phyloP scores from a whole-genome alignment of 2,888 invertebrate species.

The Ichneumon xanthorius region DNA sequence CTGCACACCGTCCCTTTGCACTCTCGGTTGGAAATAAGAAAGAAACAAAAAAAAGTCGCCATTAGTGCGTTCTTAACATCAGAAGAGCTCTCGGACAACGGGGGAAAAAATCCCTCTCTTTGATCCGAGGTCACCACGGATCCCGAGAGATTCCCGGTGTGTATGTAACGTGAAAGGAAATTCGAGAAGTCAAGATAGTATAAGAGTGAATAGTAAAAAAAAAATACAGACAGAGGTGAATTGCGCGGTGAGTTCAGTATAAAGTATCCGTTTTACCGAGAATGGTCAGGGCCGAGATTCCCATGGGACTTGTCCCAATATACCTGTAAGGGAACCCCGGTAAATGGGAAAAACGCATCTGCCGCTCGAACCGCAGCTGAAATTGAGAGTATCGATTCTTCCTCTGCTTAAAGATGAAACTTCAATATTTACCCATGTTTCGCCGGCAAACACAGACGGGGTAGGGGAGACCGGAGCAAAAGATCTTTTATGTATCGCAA shows the following conservation, averaged over 20 bases:
- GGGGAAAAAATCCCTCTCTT: background rate
- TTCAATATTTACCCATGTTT: background rate
- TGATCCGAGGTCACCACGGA: slow-evolving; percentile 12
- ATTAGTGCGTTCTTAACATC: slow-evolving; percentile 13
- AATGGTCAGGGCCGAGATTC: slow-evolving; percentile 35
- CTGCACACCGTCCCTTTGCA: background rate
- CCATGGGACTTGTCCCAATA: slow-evolving; percentile 30
- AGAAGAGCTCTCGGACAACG: slow-evolving; percentile 8
- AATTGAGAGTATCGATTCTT: slow-evolving; percentile 49
- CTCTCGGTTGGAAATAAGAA: background rate
- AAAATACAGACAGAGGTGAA: slow-evolving; percentile 4
- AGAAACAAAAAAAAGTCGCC: background rate
- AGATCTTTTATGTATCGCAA: background rate
- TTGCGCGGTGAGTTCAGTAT: slow-evolving; percentile 20
- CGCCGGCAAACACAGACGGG: background rate
- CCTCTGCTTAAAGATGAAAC: background rate
- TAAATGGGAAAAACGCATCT: slow-evolving; percentile 36
- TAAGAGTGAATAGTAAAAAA: background rate
- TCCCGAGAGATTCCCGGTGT: slow-evolving; percentile 17
- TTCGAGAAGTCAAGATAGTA: slow-evolving; percentile 9
- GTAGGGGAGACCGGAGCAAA: background rate
- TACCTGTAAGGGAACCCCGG: background rate
- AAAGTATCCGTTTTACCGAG: slow-evolving; percentile 48
- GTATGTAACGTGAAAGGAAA: slow-evolving; percentile 6
- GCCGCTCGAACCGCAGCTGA: slow-evolving; percentile 43